phyloP scores from a whole-genome alignment of 2,888 invertebrate species.

The Cistogaster globosa region DNA sequence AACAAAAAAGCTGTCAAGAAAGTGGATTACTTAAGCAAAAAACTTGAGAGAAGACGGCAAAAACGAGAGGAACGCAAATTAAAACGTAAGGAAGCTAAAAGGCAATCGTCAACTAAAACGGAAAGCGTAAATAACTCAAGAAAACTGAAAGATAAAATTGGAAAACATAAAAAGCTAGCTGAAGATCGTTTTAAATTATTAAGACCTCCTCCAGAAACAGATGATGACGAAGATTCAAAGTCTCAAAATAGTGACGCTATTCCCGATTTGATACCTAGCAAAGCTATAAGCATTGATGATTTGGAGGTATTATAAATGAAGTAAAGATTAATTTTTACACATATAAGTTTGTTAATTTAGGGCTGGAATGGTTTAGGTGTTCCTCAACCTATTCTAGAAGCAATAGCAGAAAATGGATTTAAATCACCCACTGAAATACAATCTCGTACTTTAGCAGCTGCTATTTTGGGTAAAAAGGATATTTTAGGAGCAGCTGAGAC shows the following conservation, averaged over 20 bases:
- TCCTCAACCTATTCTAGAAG: slow-evolving; percentile 86
- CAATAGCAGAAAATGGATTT: slow-evolving; percentile 90
- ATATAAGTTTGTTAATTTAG: slow-evolving; percentile 72
- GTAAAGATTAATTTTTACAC: neutral
- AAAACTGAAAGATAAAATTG: neutral
- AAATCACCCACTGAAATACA: slow-evolving; percentile 95
- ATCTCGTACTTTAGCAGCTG: slow-evolving; percentile 89
- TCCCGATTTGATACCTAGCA: slow-evolving; percentile 57
- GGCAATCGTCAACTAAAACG: neutral
- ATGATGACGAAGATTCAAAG: slow-evolving; percentile 68
- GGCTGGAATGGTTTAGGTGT: slow-evolving; percentile 89
- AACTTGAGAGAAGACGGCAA: slow-evolving; percentile 74
- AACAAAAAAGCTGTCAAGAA: slow-evolving; percentile 73
- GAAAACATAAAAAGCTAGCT: slow-evolving; percentile 52
- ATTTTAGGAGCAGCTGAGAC: slow-evolving; percentile 99
- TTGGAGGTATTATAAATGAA: slow-evolving; percentile 71
- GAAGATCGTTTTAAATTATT: slow-evolving; percentile 78
- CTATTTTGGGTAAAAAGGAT: slow-evolving; percentile 93
- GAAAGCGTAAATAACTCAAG: slow-evolving; percentile 47
- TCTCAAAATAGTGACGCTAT: slow-evolving; percentile 70
- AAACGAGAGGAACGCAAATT: slow-evolving; percentile 76
- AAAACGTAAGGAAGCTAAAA: slow-evolving; percentile 31
- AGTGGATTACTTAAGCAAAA: slow-evolving; percentile 73
- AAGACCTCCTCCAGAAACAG: slow-evolving; percentile 74
- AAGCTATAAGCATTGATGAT: slow-evolving; percentile 72